These are phyloP conservation scores for Ophioninae sp. DNA, from an alignment of 2,888 invertebrate genomes.

Conservation along the genomic window DNA sequence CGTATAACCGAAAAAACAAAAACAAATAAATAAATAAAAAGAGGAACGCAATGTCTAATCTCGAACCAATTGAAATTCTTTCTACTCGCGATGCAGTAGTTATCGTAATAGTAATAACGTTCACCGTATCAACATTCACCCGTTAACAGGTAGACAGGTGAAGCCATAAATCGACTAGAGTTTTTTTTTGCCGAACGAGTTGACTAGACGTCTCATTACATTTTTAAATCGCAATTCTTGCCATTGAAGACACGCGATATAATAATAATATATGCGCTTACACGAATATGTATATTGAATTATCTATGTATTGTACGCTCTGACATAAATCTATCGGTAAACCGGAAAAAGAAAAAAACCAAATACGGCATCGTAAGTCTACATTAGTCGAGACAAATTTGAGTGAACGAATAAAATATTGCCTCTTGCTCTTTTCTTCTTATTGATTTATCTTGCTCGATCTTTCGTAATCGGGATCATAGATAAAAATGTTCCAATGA, in stretches of 20 bases:
- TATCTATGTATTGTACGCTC: conserved; percentile 60
- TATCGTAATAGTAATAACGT: conserved; percentile 48
- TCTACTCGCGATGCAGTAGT: conserved; percentile 30
- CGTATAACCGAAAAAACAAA: conserved; percentile 27
- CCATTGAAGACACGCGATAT: conserved; percentile 24
- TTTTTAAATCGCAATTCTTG: conserved; percentile 40
- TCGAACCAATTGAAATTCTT: conserved; percentile 51
- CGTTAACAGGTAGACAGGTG: conserved; percentile 60
- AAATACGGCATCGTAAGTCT: conserved; percentile 22
- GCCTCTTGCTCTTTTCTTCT: conserved; percentile 14
- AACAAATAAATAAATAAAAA: neutral
- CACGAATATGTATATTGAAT: conserved; percentile 32
- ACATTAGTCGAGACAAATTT: conserved; percentile 31
- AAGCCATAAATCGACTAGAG: conserved; percentile 76
- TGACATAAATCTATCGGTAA: conserved; percentile 57
- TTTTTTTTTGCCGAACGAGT: conserved; percentile 67
- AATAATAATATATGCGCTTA: conserved; percentile 27
- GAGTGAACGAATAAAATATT: conserved; percentile 37
- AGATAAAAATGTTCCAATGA: conserved; percentile 60
- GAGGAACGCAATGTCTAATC: conserved; percentile 10
- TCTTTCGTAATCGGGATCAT: conserved; percentile 57
- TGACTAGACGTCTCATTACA: conserved; percentile 76
- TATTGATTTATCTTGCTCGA: conserved; percentile 30
- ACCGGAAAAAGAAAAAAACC: conserved; percentile 5
- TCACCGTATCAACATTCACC: conserved; percentile 46